Conservation (phyloP, 2,797 vertebrate species). For the Parambassis ranga region DNA sequence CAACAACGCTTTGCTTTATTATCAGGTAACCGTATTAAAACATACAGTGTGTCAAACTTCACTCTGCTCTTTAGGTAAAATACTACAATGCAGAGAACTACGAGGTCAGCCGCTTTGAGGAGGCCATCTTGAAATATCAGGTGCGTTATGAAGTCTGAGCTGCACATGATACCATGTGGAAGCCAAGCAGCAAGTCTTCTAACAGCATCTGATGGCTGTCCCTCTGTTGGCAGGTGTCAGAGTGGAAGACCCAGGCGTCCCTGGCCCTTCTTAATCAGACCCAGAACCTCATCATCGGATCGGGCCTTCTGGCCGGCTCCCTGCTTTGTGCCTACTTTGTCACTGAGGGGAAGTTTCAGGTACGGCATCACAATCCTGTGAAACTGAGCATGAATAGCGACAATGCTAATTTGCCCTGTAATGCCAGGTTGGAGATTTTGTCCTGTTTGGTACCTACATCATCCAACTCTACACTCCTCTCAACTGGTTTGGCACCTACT, state of each 20-base stretch:
- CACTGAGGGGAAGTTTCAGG: slow-evolving; percentile 87
- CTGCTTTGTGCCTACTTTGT: slow-evolving; percentile 95
- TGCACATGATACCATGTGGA: no score
- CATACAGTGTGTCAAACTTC: background rate
- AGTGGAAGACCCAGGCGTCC: slow-evolving; percentile 93
- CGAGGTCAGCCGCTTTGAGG: slow-evolving; percentile 88
- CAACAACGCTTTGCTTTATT: background rate
- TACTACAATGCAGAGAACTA: slow-evolving; percentile 95
- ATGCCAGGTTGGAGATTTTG: slow-evolving; percentile 91
- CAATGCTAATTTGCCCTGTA: background rate
- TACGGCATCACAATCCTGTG: slow-evolving; percentile 55
- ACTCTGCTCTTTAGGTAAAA: slow-evolving; percentile 83
- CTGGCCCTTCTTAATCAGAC: slow-evolving; percentile 94
- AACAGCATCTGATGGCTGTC: background rate
- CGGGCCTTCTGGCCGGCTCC: slow-evolving; percentile 89
- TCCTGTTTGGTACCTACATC: slow-evolving; percentile 96
- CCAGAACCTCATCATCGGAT: slow-evolving; percentile 91
- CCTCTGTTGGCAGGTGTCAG: slow-evolving; percentile 77
- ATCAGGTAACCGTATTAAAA: no score
- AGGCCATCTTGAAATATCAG: slow-evolving; percentile 93
- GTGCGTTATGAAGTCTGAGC: no score
- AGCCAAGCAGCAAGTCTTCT: no score
- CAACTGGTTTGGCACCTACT: slow-evolving; percentile 98
- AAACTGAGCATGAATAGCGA: background rate
- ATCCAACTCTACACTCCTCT: slow-evolving; percentile 95